Base-by-base conservation (phyloP, 2,888 invertebrate species). In the Lapara coniferarum region DNA sequence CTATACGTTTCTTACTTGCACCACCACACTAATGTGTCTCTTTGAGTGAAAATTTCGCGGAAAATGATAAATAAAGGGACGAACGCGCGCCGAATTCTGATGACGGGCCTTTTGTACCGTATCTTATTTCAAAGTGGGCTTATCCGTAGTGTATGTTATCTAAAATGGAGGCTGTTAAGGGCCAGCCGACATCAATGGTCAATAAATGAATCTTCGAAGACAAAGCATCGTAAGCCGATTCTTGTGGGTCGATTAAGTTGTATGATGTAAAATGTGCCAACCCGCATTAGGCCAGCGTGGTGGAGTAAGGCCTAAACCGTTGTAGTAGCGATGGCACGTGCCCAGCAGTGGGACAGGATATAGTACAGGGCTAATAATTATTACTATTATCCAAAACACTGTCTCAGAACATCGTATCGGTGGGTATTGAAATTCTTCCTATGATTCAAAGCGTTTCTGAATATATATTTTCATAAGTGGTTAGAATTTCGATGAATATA, bases 41-140 rank as follows among this genome's bases (percentile, higher is more conserved):
- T 86, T 84, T 83, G 83, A 89, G 88, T 90, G 90, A 89, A 92
- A 91, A 90, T 92, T 89, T 87, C 83, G 85, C 85, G 83, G 85
- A 86, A 90, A 90, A 92, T 92, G 91, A 91, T 91, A 91, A 91
- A 92, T 90, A 90, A 86, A 86, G 85, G 83, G 76, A 81, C 77
- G 84, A 87, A 88, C 86, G 85, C 84, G 80, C 80, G 75, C 87
- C 87, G 90, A 91, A 92, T 92, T 91, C 90, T 91, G 92, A 92
- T 91, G 89, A 86, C 82, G 81, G 80, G 86, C 90, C 88, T 88
- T 89, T 90, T 90, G 88, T 90, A 86, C 85, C 82, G 88, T 89
- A 89, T 92, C 92, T 89, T 89, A 91, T 92, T 92, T 90, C 92
- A 85, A 86, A 91, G 90, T 89, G 85, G 86, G 86, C 86, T 90